Evolutionary conservation across 2,797 vertebrate genomes (phyloP).

Genomic region (Limnodromus scolopaceus): DNA sequence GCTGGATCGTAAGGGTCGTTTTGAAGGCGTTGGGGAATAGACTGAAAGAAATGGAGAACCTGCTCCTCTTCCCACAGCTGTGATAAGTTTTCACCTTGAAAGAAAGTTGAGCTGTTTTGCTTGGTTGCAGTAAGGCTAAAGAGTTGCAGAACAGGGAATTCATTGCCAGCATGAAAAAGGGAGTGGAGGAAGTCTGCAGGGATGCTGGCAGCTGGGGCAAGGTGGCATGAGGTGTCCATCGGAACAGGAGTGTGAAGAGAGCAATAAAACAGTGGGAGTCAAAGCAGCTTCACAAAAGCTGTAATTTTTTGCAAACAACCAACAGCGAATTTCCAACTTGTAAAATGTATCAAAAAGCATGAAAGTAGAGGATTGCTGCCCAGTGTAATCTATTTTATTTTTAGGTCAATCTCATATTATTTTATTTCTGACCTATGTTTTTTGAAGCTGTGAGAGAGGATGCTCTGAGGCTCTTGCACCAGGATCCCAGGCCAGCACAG

Average conservation of each 20-base stretch:
- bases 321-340: not conserved
- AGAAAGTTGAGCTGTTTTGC: not conserved
- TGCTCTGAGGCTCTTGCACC: not conserved
- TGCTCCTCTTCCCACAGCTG: rapidly evolving
- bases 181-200: not conserved
- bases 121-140: not conserved
- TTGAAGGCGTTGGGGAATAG: not conserved
- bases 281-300: not conserved
- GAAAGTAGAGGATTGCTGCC: not conserved
- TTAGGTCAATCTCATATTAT: not conserved
- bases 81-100: not conserved
- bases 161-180: not conserved
- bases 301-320: not conserved
- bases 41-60: not conserved
- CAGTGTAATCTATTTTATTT: not conserved
- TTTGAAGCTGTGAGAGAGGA: not conserved
- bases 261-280: not conserved
- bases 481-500: not conserved
- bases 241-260: not conserved
- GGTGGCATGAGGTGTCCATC: not conserved
- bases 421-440: not conserved
- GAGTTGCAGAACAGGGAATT: not conserved
- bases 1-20: not conserved
- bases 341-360: not conserved
- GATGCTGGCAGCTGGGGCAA: not conserved